Base-by-base conservation (phyloP, 2,113 vertebrate species). In the Crotophaga sulcirostris region DNA sequence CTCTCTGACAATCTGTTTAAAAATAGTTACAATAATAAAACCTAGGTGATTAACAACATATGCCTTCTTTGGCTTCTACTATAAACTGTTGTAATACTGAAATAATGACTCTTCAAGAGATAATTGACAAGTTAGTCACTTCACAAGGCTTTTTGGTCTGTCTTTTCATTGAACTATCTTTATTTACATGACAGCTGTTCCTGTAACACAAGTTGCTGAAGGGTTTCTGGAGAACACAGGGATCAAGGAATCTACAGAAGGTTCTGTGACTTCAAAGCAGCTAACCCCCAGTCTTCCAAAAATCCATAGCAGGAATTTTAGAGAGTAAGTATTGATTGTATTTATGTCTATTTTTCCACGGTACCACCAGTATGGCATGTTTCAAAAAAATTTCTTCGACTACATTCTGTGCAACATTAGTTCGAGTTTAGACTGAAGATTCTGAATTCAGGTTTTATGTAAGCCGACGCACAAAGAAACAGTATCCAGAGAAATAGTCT, bases 291-390 rank as follows among this genome's bases (percentile, higher is more conserved):
- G 9, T 77, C 95, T 92, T 82, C 98, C 98, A 62, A 99, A 99
- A 98, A 99, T 99, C 94, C 99, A 99, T 87, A 99, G 99, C 85
- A 98, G 99, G 80, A 98, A 99, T 84, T 99, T 99, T 96, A 98
- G 99, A 98, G 99, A 99, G 99, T 99, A 98, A 98, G 99, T 97
- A 74, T 45, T 23, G 36, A 62, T 84, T 52, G 8, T 81, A 49
- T 6, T 66, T 11, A n/a, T 75, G 11, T 16, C 29, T 59, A 8
- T 12, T 77, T 91, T 68, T 82, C 7, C 23, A 25, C 20, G 45
- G 11, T 66, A 55, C 25, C n/a, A 51, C 19, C 3, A 2, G 16
- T 26, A 17, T 0, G 0, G 13, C 16, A 19, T 77, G 87, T 89
- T 66, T 68, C 15, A 55, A 42, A 76, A 16, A 64, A 40, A 13